phyloP scores from a whole-genome alignment of 2,797 vertebrate species.

The Rhabdophis nuchalis region DNA sequence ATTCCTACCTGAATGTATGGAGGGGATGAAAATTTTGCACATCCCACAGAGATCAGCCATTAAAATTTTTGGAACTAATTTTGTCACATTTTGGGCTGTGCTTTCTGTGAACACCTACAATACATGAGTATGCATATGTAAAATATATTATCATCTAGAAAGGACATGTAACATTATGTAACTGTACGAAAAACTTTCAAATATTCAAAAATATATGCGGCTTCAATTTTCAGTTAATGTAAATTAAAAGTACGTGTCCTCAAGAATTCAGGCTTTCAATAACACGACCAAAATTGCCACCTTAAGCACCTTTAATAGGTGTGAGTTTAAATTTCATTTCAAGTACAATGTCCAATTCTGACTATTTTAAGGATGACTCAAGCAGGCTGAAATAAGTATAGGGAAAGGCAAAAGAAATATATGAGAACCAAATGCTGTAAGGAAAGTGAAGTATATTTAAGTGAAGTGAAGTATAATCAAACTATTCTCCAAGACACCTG shows the following conservation, averaged over 20 bases:
- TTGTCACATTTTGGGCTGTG: not conserved
- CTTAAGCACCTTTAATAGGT: not conserved
- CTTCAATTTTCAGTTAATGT: not conserved
- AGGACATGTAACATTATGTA: not conserved
- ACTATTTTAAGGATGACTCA: not conserved
- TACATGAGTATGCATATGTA: not conserved
- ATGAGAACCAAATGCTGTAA: not conserved
- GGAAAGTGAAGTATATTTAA: not conserved
- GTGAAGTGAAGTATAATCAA: too few species aligned
- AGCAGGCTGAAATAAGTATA: not conserved
- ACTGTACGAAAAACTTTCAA: constrained; percentile 11
- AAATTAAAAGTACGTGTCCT: constrained; percentile 32
- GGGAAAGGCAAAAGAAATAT: not conserved
- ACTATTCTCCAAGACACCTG: too few species aligned
- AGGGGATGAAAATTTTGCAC: not conserved
- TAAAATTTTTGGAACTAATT: not conserved
- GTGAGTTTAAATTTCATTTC: not conserved
- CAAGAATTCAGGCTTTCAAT: constrained; percentile 21
- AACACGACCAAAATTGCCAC: not conserved
- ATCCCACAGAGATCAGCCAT: not conserved
- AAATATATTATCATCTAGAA: not conserved
- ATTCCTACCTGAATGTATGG: not conserved
- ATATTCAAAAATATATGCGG: not conserved
- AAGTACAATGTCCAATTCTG: not conserved
- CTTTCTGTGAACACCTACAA: not conserved